phyloP scores from a whole-genome alignment of 2,797 vertebrate genomes.

The Benthosema pterotum region DNA sequence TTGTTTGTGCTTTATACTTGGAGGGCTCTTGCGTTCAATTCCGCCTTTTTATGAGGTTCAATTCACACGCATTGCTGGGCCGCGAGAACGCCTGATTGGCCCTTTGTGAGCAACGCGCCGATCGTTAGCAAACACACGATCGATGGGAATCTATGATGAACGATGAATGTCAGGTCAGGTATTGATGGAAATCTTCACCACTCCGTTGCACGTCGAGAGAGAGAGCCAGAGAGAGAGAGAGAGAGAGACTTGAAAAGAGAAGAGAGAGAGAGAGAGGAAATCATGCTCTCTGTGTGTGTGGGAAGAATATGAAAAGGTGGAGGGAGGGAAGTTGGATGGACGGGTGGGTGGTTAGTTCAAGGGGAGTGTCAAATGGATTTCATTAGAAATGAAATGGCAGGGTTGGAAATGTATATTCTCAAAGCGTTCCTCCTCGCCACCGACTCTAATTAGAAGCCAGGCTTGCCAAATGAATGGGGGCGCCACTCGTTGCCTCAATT shows the following conservation, averaged over 20 bases:
- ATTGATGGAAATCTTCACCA: conserved; percentile 32
- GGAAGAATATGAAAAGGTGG: too few species aligned
- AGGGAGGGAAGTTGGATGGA: too few species aligned
- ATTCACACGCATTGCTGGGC: conserved; percentile 20
- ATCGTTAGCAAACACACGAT: conserved; percentile 38
- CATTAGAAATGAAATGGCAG: conserved; percentile 48
- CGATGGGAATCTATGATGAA: conserved; percentile 28
- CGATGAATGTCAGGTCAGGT: conserved; percentile 33
- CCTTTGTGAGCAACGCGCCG: conserved; percentile 10
- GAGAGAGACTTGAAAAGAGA: background rate
- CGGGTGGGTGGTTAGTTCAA: too few species aligned
- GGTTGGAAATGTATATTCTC: conserved; percentile 51
- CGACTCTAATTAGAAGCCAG: conserved; percentile 56
- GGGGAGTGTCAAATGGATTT: conserved; percentile 42
- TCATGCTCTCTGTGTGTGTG: too few species aligned
- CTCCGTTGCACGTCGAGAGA: conserved; percentile 7
- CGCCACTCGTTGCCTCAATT: conserved; percentile 47
- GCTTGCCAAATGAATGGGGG: conserved; percentile 43
- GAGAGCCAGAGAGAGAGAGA: conserved; percentile 4
- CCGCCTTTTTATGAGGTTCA: conserved; percentile 8
- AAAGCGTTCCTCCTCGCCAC: conserved; percentile 46
- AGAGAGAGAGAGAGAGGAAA: background rate
- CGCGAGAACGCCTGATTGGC: conserved; percentile 12
- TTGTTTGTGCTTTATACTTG: conserved; percentile 24
- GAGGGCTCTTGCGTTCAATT: conserved; percentile 30